Evolutionary conservation across 1,140 invertebrate genomes (phyloP), one percentile per base, ranked within the genome.

Genomic region (Diabrotica virgifera): DNA sequence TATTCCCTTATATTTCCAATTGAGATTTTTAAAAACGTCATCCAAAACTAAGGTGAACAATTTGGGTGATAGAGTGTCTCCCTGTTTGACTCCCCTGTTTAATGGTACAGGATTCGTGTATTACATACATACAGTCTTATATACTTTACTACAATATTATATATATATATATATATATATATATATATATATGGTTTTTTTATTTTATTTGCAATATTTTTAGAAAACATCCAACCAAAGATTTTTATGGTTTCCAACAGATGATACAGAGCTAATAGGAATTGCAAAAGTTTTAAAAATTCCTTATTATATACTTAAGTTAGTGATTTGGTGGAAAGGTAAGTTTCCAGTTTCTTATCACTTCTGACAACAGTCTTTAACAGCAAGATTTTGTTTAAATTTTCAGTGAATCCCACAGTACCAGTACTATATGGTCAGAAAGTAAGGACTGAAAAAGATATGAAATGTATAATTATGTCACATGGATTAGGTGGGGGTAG

Each of bases 401-500:
- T 69, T 69, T 60, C 55, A 82, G 78, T 82, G 68, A 76, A 80
- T 63, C 72, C 80, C 5, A 79, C 82, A 13, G 70, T 87, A 64
- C 87, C 87, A 5, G 83, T 80, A 0, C 67, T 85, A 40, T 85
- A 83, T 77, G 83, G 85, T 56, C 82, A 79, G 68, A 69, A 74
- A 75, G 40, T 73, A 66, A 63, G 59, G 72, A 63, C 61, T 11
- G 66, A 69, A n/a, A 35, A 67, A 54, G 80, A 76, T 79, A 75
- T 86, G 66, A 88, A 87, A 40, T 82, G 88, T 7, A 70, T 90
- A 36, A 76, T 90, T 11, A 85, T 90, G 70, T 89, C 87, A 0
- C 89, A 90, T 77, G 89, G 89, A 9, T 79, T 89, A 46, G 85
- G 85, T 13, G 86, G 83, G 0, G 83, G 83, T 70, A 76, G 89